Conservation (phyloP, 2,113 vertebrate species). For the Chrysochloris asiatica region DNA sequence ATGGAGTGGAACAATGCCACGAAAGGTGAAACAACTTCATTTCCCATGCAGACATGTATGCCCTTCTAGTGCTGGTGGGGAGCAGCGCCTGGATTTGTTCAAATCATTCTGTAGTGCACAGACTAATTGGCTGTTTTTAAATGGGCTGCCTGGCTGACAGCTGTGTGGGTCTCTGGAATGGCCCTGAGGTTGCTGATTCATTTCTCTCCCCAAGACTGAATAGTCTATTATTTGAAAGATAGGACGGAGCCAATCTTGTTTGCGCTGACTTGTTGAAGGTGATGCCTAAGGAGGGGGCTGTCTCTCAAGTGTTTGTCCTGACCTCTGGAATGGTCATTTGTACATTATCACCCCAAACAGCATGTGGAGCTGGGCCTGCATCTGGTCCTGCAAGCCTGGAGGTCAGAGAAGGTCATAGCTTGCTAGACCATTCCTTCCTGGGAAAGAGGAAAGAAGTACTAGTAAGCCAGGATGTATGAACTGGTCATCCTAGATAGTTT, state of each 20-base stretch:
- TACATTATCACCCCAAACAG: neutral
- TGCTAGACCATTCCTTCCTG: neutral
- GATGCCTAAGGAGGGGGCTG: neutral
- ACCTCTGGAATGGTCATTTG: neutral
- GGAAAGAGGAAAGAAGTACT: neutral
- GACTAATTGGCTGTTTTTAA: slow-evolving; percentile 64
- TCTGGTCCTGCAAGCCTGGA: neutral
- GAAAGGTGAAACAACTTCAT: slow-evolving; percentile 83
- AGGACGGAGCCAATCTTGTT: slow-evolving; percentile 58
- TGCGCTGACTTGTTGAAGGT: slow-evolving; percentile 46
- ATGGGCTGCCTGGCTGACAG: slow-evolving; percentile 41
- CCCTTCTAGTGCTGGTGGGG: slow-evolving; percentile 77
- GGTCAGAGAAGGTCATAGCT: neutral
- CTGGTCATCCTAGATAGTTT: neutral
- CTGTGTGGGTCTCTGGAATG: slow-evolving; percentile 57
- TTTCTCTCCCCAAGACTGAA: slow-evolving; percentile 69
- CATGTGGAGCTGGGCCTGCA: neutral
- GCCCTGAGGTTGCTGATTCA: slow-evolving; percentile 67
- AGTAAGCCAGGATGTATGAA: neutral
- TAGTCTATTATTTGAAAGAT: slow-evolving; percentile 71
- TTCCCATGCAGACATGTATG: slow-evolving; percentile 83
- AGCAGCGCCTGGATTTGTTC: slow-evolving; percentile 73
- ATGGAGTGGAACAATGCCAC: slow-evolving; percentile 84
- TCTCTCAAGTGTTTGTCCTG: neutral
- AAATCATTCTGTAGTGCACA: slow-evolving; percentile 50